A percentile compares a stretch with the other conserved stretches of the same genome.
These are phyloP conservation scores for Syrrhaptes paradoxus DNA, from an alignment of 2,113 vertebrate species.

Conservation along the genomic window DNA sequence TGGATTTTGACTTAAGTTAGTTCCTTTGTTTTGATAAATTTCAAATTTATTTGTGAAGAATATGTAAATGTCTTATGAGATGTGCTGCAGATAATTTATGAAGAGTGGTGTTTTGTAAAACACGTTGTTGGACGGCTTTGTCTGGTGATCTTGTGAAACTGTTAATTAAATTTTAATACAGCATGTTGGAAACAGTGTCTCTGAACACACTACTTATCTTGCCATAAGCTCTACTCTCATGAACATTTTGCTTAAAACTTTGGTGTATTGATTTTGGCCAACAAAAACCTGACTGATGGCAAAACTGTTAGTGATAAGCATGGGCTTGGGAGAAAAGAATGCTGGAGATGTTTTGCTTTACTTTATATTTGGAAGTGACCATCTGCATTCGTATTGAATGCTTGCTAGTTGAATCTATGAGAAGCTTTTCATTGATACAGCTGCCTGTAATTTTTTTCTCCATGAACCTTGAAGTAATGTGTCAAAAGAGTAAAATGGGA, in stretches of 20 bases:
- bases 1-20: not conserved
- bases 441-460: not conserved
- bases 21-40: not conserved
- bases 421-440: not conserved
- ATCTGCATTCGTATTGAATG: rapidly evolving
- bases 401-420: not conserved
- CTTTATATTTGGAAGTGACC: not conserved
- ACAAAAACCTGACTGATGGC: not conserved
- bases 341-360: not conserved
- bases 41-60: not conserved
- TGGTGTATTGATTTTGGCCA: not conserved
- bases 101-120: not conserved
- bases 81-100: not conserved
- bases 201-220: rapidly evolving
- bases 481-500: not conserved
- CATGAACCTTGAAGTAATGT: not conserved
- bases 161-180: not conserved
- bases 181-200: not conserved
- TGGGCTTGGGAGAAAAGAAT: not conserved
- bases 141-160: not conserved
- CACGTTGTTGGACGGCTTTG: not conserved
- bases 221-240: not conserved
- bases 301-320: not conserved
- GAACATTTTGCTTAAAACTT: not conserved
- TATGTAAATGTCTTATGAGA: rapidly evolving